Evolutionary conservation across 2,888 invertebrate species (phyloP), one percentile per base, ranked within the genome.

Genomic region (Zaprionus obscuricornis): DNA sequence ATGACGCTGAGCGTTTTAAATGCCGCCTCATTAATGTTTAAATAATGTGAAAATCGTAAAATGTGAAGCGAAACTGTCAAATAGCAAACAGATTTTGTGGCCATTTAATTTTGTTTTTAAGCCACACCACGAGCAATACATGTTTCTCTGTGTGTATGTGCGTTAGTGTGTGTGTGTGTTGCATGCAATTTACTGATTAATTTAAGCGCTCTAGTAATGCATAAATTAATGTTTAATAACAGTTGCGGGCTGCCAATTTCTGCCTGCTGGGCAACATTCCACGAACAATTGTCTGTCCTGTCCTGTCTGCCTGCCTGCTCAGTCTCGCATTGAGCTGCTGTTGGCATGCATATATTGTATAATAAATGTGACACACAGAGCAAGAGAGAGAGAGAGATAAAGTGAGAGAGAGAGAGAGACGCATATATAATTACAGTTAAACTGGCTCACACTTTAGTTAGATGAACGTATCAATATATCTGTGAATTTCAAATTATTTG

Each of bases 141-240:
- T 13, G 7, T 31, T 20, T 20, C 10, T n/a, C 13, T 14, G 14
- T n/a, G 2, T 8, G 3, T 31, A 18, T 52, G 29, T 37, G 13
- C 18, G 39, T 26, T 6, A 17, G 26, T 47, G 27, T 51, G 42
- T 43, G 26, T 26, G 47, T 46, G 47, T 26, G 34, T 39, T 20
- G 47, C 37, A 69, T 68, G 76, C 74, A 75, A 79, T 74, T 74
- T 72, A 47, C 77, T 74, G 77, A 77, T 77, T 79, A 77, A 77
- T 77, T 79, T 74, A 79, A 77, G 66, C 72, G 58, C 56, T 62
- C 62, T 57, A 72, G 56, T 72, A 79, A 77, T 77, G 79, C 77
- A 77, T 77, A 77, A 77, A 77, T 77, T 77, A 77, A 79, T 76
- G 66, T 74, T 79, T 77, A 77, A 69, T 77, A 77, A 63, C 76